phyloP scores from a whole-genome alignment of 1,140 invertebrate genomes.

The Zaprionus lachaisei region DNA sequence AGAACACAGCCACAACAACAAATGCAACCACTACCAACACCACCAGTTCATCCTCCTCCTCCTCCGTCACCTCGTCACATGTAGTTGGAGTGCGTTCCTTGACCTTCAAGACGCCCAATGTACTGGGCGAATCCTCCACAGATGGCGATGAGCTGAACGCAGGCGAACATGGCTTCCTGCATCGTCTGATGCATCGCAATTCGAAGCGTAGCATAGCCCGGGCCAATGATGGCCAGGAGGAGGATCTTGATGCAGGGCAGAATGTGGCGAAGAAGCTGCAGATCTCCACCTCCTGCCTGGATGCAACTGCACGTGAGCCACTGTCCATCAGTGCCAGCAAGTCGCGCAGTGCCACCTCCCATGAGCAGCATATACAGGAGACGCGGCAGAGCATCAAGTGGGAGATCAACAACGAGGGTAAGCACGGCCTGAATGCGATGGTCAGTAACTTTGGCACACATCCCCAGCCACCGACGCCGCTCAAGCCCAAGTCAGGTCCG shows the following conservation, averaged over 20 bases:
- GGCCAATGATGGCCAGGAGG: slow-evolving; percentile 74
- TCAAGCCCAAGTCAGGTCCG: slow-evolving; percentile 84
- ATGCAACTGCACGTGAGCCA: slow-evolving; percentile 52
- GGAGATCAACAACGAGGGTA: slow-evolving; percentile 72
- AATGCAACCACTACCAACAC: neutral
- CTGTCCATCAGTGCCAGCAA: slow-evolving; percentile 37
- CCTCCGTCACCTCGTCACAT: slow-evolving; percentile 42
- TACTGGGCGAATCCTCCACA: slow-evolving; percentile 66
- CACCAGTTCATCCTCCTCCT: slow-evolving; percentile 27
- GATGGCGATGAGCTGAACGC: slow-evolving; percentile 51
- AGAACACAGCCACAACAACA: neutral
- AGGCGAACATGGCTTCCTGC: slow-evolving; percentile 87
- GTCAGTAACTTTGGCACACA: slow-evolving; percentile 66
- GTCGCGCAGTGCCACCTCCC: slow-evolving; percentile 64
- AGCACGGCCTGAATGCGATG: slow-evolving; percentile 67
- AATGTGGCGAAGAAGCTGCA: slow-evolving; percentile 82
- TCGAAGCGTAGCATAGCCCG: slow-evolving; percentile 86
- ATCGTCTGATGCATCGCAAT: slow-evolving; percentile 87
- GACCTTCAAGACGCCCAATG: slow-evolving; percentile 49
- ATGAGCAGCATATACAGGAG: slow-evolving; percentile 71
- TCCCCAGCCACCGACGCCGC: slow-evolving; percentile 57
- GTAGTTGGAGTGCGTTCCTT: slow-evolving; percentile 51
- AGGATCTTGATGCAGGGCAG: slow-evolving; percentile 85
- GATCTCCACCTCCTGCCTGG: slow-evolving; percentile 66
- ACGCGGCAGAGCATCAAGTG: slow-evolving; percentile 73